A percentile compares a stretch with the other conserved stretches of the same genome.
phyloP scores from a whole-genome alignment of 2,888 invertebrate genomes.

The Nowickia ferox region DNA sequence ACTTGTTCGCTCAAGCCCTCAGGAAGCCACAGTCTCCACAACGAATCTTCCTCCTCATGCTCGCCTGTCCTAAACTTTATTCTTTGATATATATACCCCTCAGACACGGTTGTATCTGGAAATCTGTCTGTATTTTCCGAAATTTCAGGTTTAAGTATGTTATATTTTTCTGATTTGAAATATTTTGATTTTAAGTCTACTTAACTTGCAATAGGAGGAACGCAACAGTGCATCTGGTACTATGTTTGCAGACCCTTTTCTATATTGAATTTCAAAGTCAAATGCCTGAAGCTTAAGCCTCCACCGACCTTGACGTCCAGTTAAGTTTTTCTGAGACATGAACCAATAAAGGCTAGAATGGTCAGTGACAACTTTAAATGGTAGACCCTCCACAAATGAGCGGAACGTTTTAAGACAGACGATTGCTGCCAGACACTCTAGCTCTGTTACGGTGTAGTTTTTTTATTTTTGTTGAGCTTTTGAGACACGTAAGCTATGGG shows the following conservation, averaged over 20 bases:
- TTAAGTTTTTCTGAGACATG: slow-evolving; percentile 18
- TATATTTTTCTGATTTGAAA: background rate
- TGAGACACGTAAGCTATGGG: background rate
- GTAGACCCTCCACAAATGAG: slow-evolving; percentile 69
- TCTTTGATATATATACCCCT: background rate
- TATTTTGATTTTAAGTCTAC: no score
- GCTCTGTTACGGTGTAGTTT: background rate
- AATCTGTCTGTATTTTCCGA: background rate
- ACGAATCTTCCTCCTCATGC: background rate
- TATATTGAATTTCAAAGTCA: background rate
- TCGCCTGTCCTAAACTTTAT: background rate
- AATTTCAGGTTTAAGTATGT: background rate
- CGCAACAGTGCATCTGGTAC: no score
- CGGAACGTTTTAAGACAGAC: slow-evolving; percentile 57
- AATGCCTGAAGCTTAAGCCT: background rate
- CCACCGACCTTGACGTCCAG: slow-evolving; percentile 1
- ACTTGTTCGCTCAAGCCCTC: background rate
- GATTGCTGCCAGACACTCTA: no score
- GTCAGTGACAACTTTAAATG: slow-evolving; percentile 69
- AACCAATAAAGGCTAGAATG: slow-evolving; percentile 22
- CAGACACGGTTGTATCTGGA: background rate
- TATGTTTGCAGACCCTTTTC: no score
- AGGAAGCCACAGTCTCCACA: background rate
- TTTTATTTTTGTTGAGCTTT: slow-evolving; percentile 1
- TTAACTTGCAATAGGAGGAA: no score